phyloP scores from a whole-genome alignment of 2,113 vertebrate genomes.

The Catagonus wagneri region DNA sequence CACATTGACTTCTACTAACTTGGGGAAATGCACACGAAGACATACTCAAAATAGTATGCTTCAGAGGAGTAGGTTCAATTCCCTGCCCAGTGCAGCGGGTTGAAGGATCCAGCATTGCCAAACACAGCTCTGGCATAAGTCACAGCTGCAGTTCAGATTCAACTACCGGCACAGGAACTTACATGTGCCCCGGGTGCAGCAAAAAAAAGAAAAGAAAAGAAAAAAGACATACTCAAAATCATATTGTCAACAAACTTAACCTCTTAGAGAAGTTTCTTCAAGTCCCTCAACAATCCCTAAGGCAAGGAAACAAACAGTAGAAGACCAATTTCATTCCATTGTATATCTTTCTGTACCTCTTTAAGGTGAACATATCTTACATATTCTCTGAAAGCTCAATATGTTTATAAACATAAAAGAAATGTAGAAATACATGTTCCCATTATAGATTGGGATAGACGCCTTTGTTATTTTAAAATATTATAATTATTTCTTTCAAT shows the following conservation, averaged over 20 bases:
- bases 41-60: neutral
- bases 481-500: slow-evolving; percentile 39
- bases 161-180: too few species aligned
- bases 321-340: neutral
- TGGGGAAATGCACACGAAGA: neutral
- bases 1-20: neutral
- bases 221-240: neutral
- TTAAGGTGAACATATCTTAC: neutral
- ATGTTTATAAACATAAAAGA: slow-evolving; percentile 8
- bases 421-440: neutral
- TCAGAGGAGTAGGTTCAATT: too few species aligned
- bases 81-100: too few species aligned
- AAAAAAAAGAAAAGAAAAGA: too few species aligned
- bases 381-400: neutral
- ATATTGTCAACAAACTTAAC: neutral
- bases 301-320: neutral
- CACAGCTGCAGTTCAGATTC: too few species aligned
- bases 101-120: too few species aligned
- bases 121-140: too few species aligned
- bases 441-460: neutral
- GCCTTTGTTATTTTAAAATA: slow-evolving; percentile 45
- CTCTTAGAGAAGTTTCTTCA: neutral
- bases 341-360: neutral
- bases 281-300: neutral
- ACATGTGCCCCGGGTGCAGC: too few species aligned